Evolutionary conservation across 2,888 invertebrate genomes (phyloP).

Genomic region (Macrosiphum euphorbiae): DNA sequence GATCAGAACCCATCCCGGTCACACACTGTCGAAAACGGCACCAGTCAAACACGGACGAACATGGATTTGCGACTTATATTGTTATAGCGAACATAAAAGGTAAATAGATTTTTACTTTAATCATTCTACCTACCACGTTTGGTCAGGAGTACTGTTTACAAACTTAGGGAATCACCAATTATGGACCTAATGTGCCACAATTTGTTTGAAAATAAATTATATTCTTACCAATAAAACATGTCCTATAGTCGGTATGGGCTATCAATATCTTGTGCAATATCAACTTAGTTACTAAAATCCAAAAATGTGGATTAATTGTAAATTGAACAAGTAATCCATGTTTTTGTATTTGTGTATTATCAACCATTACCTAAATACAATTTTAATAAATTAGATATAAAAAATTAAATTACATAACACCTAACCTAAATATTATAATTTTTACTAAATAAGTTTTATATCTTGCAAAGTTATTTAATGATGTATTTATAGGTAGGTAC

Average conservation of each 20-base stretch:
- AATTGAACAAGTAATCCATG: neutral
- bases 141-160: neutral
- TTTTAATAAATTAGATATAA: neutral
- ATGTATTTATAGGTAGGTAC: too few relatives aligned
- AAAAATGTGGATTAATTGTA: neutral
- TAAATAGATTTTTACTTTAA: neutral
- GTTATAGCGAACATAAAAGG: slow-evolving; percentile 48
- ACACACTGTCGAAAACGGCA: neutral
- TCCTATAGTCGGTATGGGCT: neutral
- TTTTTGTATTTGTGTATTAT: neutral
- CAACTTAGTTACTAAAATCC: neutral
- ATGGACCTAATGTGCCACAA: neutral
- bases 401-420: neutral
- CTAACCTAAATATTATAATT: neutral
- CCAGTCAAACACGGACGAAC: neutral
- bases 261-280: neutral
- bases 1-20: neutral
- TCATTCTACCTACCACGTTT: neutral
- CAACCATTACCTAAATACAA: neutral
- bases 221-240: neutral
- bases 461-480: neutral
- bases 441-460: slow-evolving; percentile 1
- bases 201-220: neutral
- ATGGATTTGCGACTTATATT: slow-evolving; percentile 22
- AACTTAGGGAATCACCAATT: neutral